Conservation (phyloP, 2,797 vertebrate genomes). For the Leucoraja ocellata region DNA sequence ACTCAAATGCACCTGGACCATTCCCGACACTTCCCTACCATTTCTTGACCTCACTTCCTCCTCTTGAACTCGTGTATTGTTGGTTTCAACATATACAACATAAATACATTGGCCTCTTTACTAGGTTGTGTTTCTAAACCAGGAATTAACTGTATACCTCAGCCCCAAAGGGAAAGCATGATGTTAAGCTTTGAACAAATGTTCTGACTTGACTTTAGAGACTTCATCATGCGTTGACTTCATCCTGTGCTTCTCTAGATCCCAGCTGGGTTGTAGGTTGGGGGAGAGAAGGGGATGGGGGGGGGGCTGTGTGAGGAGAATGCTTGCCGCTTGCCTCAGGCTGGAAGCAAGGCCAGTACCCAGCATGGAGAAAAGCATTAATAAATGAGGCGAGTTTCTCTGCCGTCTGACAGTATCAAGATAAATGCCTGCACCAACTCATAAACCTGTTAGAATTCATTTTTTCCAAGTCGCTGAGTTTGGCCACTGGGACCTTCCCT, state of each 20-base stretch:
- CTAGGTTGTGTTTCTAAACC: not conserved
- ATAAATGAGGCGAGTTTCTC: constrained; percentile 18
- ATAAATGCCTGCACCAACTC: not conserved
- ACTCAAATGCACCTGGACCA: too few species aligned
- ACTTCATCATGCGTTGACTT: not conserved
- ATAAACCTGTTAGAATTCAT: not conserved
- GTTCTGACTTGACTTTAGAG: not conserved
- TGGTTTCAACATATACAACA: too few species aligned
- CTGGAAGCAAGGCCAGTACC: not conserved
- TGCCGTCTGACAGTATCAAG: not conserved
- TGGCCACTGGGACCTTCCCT: not conserved
- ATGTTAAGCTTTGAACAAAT: constrained; percentile 5
- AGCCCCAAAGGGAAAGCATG: not conserved
- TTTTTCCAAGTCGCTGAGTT: not conserved
- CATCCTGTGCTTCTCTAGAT: not conserved
- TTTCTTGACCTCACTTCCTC: too few species aligned
- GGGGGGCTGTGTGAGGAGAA: not conserved
- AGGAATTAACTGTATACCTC: not conserved
- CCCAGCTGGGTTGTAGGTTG: not conserved
- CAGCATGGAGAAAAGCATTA: not conserved
- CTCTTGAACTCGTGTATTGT: too few species aligned
- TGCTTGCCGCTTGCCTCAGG: constrained; percentile 6
- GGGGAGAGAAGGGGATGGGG: not conserved
- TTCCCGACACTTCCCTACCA: too few species aligned
- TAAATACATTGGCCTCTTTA: too few species aligned